Base-by-base conservation (phyloP, 2,888 invertebrate genomes). In the Alentia gelatinosa region DNA sequence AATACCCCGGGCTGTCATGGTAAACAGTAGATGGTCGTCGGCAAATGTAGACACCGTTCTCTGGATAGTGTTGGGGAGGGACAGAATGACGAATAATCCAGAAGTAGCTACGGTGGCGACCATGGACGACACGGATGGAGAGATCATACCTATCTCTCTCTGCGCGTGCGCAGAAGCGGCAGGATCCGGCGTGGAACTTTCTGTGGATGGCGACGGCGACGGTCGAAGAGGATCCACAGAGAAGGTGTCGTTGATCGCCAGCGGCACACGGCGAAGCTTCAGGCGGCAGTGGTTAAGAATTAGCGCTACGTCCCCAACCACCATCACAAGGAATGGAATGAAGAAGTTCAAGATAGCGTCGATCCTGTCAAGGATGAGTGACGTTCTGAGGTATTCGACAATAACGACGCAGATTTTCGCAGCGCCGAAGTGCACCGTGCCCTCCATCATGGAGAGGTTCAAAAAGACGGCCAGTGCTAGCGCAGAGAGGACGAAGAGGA, bases 221-320 rank as follows among this genome's bases (percentile, higher is more conserved):
- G 40, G 39, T 83, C 83, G 83, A 23, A 83, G 39, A n/a, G 40
- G 40, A 30, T 83, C 40, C 15, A 39, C 37, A 26, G 83, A 30
- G 37, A 83, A 83, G 0, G 37, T 23, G 39, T 23, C 40, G 23
- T 15, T 37, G 19, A 23, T 37, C 26, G 35, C 83, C 15, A 83
- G n/a, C 0, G 83, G 83, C 1, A 83, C 83, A 7, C 83, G 39
- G 83, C 83, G 83, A 4, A 83, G 37, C 83, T 83, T 83, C n/a
- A 83, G 83, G n/a, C 83, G 83, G 37, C 83, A 83, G 83, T 83
- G 83, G 26, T 83, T 83, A n/a, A 83, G 40, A 23, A 83, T 83
- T 19, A 83, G 83, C 37, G 83, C 83, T 4, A 83, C 39, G 26
- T 83, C 83, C 37, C 35, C 26, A 23, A 83, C 19, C 23, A 83